phyloP scores from a whole-genome alignment of 2,888 invertebrate species.

The Alloscopus bannaensis region DNA sequence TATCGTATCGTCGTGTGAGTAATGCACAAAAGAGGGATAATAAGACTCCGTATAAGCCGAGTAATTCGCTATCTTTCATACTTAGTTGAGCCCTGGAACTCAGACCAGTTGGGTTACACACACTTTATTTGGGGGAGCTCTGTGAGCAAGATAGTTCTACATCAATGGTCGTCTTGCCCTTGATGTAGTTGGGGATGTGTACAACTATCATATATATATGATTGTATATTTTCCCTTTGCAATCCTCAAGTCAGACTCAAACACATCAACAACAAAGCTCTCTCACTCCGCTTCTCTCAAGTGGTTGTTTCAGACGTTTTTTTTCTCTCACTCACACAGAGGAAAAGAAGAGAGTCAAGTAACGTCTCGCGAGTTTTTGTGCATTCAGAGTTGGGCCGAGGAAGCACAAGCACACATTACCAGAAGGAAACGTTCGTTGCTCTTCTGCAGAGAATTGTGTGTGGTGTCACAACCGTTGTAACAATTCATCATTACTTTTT shows the following conservation, averaged over 20 bases:
- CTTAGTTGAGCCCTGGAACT: slow-evolving; percentile 46
- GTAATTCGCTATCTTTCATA: slow-evolving; percentile 56
- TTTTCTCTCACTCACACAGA: background rate
- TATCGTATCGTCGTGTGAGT: slow-evolving; percentile 49
- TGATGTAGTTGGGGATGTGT: too few relatives aligned
- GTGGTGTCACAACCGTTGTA: slow-evolving; percentile 56
- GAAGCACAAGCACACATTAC: slow-evolving; percentile 44
- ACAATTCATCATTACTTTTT: slow-evolving; percentile 59
- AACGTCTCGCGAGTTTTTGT: slow-evolving; percentile 35
- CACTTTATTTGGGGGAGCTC: too few relatives aligned
- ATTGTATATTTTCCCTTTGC: slow-evolving; percentile 16
- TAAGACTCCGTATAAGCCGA: background rate
- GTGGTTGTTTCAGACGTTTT: slow-evolving; percentile 6
- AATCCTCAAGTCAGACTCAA: background rate
- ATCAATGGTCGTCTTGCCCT: too few relatives aligned
- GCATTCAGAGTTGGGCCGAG: slow-evolving; percentile 38
- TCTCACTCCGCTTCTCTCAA: slow-evolving; percentile 1
- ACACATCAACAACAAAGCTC: background rate
- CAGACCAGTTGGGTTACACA: slow-evolving; percentile 7
- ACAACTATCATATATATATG: too few relatives aligned
- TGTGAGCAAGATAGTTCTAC: too few relatives aligned
- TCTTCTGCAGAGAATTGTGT: too few relatives aligned
- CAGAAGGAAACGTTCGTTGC: slow-evolving; percentile 49
- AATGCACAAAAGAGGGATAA: slow-evolving; percentile 51
- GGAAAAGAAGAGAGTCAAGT: background rate